phyloP scores from a whole-genome alignment of 2,113 vertebrate genomes.

The Illadopsis cleaveri region DNA sequence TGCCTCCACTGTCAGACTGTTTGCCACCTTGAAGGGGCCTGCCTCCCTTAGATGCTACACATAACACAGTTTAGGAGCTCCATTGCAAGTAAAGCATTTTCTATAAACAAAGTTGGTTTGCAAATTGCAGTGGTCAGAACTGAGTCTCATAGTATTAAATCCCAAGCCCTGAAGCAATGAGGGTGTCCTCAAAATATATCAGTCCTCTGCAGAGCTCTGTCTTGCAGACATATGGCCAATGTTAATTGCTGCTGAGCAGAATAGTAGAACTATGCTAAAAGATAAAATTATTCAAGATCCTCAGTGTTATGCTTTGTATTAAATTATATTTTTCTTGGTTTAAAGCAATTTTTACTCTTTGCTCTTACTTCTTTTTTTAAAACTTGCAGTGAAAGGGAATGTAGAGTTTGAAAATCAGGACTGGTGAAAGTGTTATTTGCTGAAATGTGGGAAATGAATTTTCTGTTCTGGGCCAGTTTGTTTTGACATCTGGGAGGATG shows the following conservation, averaged over 20 bases:
- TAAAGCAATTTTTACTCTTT: background rate
- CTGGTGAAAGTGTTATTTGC: background rate
- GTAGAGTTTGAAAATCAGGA: background rate
- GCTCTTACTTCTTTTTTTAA: background rate
- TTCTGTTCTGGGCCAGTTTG: background rate
- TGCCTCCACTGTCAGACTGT: background rate
- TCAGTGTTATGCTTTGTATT: background rate
- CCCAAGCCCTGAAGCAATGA: background rate
- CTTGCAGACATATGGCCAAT: background rate
- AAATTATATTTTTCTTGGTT: background rate
- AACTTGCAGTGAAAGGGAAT: background rate
- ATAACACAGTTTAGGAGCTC: background rate
- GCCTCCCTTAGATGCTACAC: background rate
- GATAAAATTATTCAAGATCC: background rate
- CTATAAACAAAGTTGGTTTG: background rate
- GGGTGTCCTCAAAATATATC: background rate
- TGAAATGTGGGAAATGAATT: background rate
- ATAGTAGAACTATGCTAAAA: background rate
- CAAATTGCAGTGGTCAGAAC: background rate
- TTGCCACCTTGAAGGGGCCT: background rate
- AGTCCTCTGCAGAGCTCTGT: background rate
- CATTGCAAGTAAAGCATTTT: background rate
- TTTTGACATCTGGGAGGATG: background rate
- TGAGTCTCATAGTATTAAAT: background rate
- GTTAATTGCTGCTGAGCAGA: background rate